Evolutionary conservation across 2,797 vertebrate genomes (phyloP), one percentile per base, ranked within the genome.

Genomic region (Micropoecilia bifurca): DNA sequence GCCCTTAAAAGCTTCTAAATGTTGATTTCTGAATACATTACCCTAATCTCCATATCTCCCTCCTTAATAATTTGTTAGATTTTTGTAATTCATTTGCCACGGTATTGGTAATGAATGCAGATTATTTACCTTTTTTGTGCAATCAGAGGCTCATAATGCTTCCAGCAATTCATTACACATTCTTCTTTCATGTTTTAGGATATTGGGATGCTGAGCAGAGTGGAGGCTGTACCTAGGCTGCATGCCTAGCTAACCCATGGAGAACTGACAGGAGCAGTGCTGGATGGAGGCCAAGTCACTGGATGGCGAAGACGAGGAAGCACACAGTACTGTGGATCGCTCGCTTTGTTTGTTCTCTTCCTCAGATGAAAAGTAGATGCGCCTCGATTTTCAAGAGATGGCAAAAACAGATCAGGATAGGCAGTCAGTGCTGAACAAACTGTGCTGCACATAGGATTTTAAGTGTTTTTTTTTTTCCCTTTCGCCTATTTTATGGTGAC

Each of bases 221-320:
- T 85, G 89, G 81, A 82, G 78, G 87, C 88, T 85, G 91, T 82
- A 87, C 87, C 87, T 81, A 85, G 91, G 88, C 92, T 76, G 83
- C 6, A n/a, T 87, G 92, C 91, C 89, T 91, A 93, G 88, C 89
- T 57, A 85, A 89, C 90, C 89, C 89, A 90, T 90, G 91, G 90
- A 92, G 89, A 81, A 87, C 86, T 89, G 91, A 93, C 84, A 80
- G 88, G 83, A 89, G 77, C 85, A 80, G 74, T 75, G 80, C 90
- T 92, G 93, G 90, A 93, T 91, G 92, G 92, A 92, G 87, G 87
- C 93, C 92, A 93, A 88, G 89, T 90, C 85, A 87, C 86, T 95
- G 92, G 93, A 95, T 92, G 91, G 93, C 85, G 93, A 91, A 88
- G 93, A 90, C 92, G 91, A 93, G 92, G 91, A 91, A 91, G 89